Evolutionary conservation across 2,888 invertebrate species (phyloP).

Genomic region (Tiliacea aurago): DNA sequence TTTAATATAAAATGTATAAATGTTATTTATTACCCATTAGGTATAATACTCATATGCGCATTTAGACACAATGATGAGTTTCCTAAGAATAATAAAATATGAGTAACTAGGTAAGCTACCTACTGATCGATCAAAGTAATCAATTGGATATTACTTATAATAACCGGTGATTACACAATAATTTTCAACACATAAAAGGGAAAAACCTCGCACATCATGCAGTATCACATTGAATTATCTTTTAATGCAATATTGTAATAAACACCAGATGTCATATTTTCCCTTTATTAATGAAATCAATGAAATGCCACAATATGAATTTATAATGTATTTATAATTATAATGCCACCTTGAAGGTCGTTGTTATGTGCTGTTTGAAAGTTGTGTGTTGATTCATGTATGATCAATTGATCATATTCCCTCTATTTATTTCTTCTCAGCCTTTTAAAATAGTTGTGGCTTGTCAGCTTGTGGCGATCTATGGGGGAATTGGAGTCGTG

Average conservation of each 20-base stretch:
- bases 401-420: not conserved
- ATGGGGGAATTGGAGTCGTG: conserved; percentile 1
- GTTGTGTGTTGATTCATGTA: conserved; percentile 25
- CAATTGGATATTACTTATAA: conserved; percentile 34
- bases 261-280: conserved; percentile 27
- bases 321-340: conserved; percentile 29
- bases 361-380: conserved; percentile 38
- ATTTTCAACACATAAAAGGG: conserved; percentile 30
- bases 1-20: too few relatives aligned
- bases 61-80: conserved; percentile 1
- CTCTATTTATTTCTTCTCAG: not conserved
- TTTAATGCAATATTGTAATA: conserved; percentile 28
- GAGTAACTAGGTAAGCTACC: conserved; percentile 7
- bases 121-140: conserved; percentile 38
- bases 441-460: not conserved
- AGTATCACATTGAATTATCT: conserved; percentile 12
- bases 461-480: not conserved
- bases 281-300: conserved; percentile 43
- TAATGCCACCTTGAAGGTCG: conserved; percentile 16
- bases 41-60: not conserved
- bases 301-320: conserved; percentile 49
- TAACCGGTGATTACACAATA: conserved; percentile 10
- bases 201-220: conserved; percentile 34
- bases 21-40: not conserved
- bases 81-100: conserved; percentile 8